Percentiles rank a stretch among this genome's conserved stretches.
Evolutionary conservation across 2,113 vertebrate species (phyloP).

Genomic region (Elgaria multicarinata): DNA sequence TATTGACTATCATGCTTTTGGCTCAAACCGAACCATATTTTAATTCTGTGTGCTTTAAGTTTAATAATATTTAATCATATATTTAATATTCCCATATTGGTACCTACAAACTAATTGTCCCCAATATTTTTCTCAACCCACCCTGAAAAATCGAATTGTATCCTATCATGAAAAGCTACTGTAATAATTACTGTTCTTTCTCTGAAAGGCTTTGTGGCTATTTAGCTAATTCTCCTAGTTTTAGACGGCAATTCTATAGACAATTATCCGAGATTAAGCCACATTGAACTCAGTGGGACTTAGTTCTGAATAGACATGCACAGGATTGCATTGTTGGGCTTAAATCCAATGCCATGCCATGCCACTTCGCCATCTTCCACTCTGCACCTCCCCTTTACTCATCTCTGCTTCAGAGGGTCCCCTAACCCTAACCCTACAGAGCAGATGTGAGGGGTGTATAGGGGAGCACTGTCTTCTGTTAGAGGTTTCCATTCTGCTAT

Average conservation of each 20-base stretch:
- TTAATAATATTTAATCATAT: background rate
- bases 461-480: too few relatives aligned
- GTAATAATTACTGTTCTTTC: background rate
- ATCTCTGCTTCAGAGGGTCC: too few relatives aligned
- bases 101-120: background rate
- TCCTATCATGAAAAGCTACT: background rate
- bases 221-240: too few relatives aligned
- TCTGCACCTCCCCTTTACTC: too few relatives aligned
- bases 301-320: background rate
- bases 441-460: too few relatives aligned
- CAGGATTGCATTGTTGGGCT: too few relatives aligned
- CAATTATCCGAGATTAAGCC: too few relatives aligned
- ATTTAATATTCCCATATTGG: background rate
- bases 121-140: background rate
- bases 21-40: constrained; percentile 15
- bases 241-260: background rate
- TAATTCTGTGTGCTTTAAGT: background rate
- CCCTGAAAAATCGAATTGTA: background rate
- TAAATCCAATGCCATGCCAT: too few relatives aligned
- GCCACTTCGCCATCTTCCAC: too few relatives aligned
- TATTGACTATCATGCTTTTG: constrained; percentile 11
- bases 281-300: background rate
- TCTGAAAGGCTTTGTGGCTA: background rate
- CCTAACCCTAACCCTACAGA: too few relatives aligned
- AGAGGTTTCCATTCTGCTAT: too few relatives aligned